These are phyloP conservation scores for Sesamia nonagrioides DNA, from an alignment of 1,140 invertebrate species.

Conservation along the genomic window DNA sequence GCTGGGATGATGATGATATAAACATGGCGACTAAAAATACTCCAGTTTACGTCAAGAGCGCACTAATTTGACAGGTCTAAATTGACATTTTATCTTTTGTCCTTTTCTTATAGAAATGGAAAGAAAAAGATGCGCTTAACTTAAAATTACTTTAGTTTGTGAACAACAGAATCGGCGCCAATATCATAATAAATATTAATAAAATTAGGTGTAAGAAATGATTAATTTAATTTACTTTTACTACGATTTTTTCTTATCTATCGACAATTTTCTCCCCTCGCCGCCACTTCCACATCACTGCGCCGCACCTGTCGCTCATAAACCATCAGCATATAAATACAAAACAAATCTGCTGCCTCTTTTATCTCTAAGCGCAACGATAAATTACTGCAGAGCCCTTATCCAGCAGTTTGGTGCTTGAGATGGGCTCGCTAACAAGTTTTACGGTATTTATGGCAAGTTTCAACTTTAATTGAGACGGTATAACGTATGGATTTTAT, in stretches of 20 bases:
- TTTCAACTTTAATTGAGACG: constrained; percentile 29
- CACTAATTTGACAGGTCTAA: too few relatives aligned
- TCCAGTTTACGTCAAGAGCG: too few relatives aligned
- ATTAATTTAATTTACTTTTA: too few relatives aligned
- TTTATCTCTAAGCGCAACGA: constrained; percentile 40
- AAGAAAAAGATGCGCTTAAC: too few relatives aligned
- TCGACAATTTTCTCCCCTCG: constrained; percentile 3
- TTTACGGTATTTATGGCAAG: constrained; percentile 25
- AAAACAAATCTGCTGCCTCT: constrained; percentile 42
- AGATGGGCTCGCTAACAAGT: constrained; percentile 40
- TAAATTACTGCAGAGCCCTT: constrained; percentile 43
- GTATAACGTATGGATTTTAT: constrained; percentile 19
- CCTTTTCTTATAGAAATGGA: too few relatives aligned
- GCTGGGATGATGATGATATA: too few relatives aligned
- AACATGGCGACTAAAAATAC: too few relatives aligned
- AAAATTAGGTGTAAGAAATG: too few relatives aligned
- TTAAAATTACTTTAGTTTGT: too few relatives aligned
- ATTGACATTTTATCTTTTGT: too few relatives aligned
- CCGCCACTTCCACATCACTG: constrained; percentile 25
- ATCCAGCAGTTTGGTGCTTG: constrained; percentile 35
- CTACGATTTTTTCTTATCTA: neutral
- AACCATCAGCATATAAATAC: constrained; percentile 38
- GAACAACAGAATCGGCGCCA: too few relatives aligned
- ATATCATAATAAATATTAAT: too few relatives aligned
- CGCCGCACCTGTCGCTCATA: constrained; percentile 41